Evolutionary conservation across 1,140 invertebrate genomes (phyloP).

Genomic region (Parasteatoda tepidariorum): DNA sequence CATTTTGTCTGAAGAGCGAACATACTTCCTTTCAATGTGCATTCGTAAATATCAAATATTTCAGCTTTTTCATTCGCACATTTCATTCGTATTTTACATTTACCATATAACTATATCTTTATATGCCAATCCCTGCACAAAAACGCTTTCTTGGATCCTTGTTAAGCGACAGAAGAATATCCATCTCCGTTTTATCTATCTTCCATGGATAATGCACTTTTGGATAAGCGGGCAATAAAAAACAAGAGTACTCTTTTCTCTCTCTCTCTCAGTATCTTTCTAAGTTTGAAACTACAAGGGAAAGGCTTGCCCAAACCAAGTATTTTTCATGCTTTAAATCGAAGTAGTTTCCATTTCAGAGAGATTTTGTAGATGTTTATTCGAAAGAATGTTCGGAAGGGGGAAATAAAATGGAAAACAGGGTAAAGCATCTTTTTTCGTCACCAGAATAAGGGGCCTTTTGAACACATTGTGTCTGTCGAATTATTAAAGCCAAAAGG

Average conservation of each 20-base stretch:
- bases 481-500: too few relatives aligned
- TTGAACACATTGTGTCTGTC: background rate
- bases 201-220: constrained; percentile 11
- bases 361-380: constrained; percentile 26
- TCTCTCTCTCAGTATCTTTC: background rate
- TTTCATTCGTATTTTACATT: too few relatives aligned
- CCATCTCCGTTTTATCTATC: constrained; percentile 21
- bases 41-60: too few relatives aligned
- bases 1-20: too few relatives aligned
- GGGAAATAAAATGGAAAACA: background rate
- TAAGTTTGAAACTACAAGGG: background rate
- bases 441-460: background rate
- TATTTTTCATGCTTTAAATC: constrained; percentile 43
- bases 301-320: background rate
- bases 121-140: too few relatives aligned
- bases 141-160: too few relatives aligned
- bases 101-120: too few relatives aligned
- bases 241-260: too few relatives aligned
- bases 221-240: constrained; percentile 32
- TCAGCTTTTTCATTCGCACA: too few relatives aligned
- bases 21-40: too few relatives aligned
- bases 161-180: background rate
- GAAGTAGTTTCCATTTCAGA: constrained; percentile 18
- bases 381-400: background rate
- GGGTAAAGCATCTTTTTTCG: constrained; percentile 14